Percentiles rank a stretch among this genome's conserved stretches.
phyloP scores from a whole-genome alignment of 2,797 vertebrate genomes.

The Xenentodon cancila region DNA sequence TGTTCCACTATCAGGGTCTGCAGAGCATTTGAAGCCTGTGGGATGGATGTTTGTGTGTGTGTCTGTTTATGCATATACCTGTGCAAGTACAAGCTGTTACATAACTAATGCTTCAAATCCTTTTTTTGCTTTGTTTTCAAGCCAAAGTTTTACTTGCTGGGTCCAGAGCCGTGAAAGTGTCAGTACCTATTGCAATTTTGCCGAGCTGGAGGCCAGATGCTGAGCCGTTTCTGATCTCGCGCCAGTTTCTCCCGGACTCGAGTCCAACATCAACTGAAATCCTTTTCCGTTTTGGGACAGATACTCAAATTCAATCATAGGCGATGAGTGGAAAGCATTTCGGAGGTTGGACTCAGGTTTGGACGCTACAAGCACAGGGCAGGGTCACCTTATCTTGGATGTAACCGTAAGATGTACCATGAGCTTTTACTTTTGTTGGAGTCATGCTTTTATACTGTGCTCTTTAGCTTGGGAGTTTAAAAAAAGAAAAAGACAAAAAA shows the following conservation, averaged over 20 bases:
- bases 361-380: conserved; percentile 65
- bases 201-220: conserved; percentile 41
- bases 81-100: conserved; percentile 8
- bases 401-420: conserved; percentile 53
- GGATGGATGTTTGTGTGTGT: conserved; percentile 19
- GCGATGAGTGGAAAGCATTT: conserved; percentile 27
- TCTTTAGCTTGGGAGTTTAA: conserved; percentile 43
- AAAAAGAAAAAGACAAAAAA: conserved; percentile 27
- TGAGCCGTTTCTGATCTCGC: conserved; percentile 55
- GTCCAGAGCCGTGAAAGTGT: conserved; percentile 57
- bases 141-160: conserved; percentile 56
- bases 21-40: conserved; percentile 58
- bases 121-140: conserved; percentile 36
- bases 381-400: conserved; percentile 66
- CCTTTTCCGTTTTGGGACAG: conserved; percentile 27
- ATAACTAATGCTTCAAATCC: conserved; percentile 49
- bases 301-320: conserved; percentile 21
- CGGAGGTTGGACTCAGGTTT: conserved; percentile 59
- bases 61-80: conserved; percentile 13
- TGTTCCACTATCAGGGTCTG: conserved; percentile 69
- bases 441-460: conserved; percentile 65
- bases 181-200: conserved; percentile 36
- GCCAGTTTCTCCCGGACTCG: conserved; percentile 55
- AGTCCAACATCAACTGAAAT: conserved; percentile 45
- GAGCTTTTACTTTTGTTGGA: conserved; percentile 58